Percentiles rank a stretch among this genome's conserved stretches.
These are phyloP conservation scores for Lathamus discolor DNA, from an alignment of 2,113 vertebrate species.

Conservation along the genomic window DNA sequence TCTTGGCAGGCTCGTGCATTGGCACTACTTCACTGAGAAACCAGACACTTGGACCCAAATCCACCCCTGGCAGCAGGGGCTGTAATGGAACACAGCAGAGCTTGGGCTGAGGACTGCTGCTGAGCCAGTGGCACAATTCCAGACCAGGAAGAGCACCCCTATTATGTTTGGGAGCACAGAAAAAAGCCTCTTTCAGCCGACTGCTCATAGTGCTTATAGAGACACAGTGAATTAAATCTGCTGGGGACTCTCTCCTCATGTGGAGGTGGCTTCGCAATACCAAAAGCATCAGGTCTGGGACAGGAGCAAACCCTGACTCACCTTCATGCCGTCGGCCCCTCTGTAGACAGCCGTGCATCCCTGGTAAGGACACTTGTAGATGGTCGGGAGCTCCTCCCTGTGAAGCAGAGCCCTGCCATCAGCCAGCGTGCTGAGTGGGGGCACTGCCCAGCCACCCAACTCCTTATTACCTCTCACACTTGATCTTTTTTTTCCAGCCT, in stretches of 20 bases:
- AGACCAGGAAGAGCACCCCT: neutral
- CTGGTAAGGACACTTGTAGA: constrained; percentile 97
- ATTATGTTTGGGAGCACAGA: neutral
- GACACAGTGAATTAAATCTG: neutral
- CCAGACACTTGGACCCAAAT: neutral
- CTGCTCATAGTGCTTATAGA: neutral
- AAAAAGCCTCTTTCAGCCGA: neutral
- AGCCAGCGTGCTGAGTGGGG: neutral
- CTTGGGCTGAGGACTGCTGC: neutral
- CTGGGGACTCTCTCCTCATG: fast-evolving
- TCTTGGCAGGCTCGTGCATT: fast-evolving
- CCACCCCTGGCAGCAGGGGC: neutral
- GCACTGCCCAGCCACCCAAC: fast-evolving
- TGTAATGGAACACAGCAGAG: neutral
- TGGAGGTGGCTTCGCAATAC: fast-evolving
- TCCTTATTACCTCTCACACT: constrained; percentile 82
- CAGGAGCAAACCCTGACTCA: constrained; percentile 30
- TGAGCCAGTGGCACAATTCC: neutral
- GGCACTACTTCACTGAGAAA: neutral
- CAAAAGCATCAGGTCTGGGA: fast-evolving
- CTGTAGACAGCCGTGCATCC: constrained; percentile 94
- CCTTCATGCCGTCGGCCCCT: constrained; percentile 94
- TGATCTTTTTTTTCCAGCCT: constrained; percentile 93
- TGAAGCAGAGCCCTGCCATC: neutral
- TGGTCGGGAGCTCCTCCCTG: constrained; percentile 96